Evolutionary conservation across 92 coral and sea anemone species (phyloP).

Genomic region (Phymanthus crucifer): DNA sequence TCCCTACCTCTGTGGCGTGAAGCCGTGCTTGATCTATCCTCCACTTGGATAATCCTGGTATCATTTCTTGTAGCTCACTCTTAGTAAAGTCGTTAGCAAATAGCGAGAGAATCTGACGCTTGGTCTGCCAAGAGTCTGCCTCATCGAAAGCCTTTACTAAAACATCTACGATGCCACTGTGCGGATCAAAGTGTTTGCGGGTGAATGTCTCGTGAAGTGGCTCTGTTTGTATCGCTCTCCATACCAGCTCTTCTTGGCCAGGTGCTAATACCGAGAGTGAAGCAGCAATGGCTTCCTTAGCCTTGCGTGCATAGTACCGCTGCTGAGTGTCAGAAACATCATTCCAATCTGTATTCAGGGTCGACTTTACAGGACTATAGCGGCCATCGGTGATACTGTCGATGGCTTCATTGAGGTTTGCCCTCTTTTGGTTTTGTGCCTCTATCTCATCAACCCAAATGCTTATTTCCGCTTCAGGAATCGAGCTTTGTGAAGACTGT

Average conservation of each 20-base stretch:
- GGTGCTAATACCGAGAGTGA: constrained; percentile 23
- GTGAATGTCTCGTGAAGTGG: neutral
- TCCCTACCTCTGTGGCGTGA: constrained; percentile 29
- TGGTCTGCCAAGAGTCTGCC: constrained; percentile 43
- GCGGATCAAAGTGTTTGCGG: constrained; percentile 1
- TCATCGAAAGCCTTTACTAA: constrained; percentile 3
- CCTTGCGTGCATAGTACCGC: constrained; percentile 4
- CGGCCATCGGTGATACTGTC: neutral
- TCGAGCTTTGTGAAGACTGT: constrained; percentile 17
- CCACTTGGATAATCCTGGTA: constrained; percentile 53
- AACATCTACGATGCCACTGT: neutral
- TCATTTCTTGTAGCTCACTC: constrained; percentile 31
- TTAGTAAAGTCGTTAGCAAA: constrained; percentile 52
- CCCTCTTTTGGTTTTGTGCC: constrained; percentile 16
- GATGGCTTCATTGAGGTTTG: too few species aligned
- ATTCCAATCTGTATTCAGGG: constrained; percentile 37
- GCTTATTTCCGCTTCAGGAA: neutral
- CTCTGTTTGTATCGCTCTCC: constrained; percentile 10
- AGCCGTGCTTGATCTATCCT: constrained; percentile 44
- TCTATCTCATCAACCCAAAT: constrained; percentile 25
- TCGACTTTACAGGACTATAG: constrained; percentile 11
- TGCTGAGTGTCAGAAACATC: constrained; percentile 33
- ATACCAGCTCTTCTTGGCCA: constrained; percentile 36
- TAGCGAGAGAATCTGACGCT: constrained; percentile 48
- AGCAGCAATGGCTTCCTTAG: constrained; percentile 3